Evolutionary conservation across 2,888 invertebrate genomes (phyloP).

Genomic region (Drosophila anomalata): DNA sequence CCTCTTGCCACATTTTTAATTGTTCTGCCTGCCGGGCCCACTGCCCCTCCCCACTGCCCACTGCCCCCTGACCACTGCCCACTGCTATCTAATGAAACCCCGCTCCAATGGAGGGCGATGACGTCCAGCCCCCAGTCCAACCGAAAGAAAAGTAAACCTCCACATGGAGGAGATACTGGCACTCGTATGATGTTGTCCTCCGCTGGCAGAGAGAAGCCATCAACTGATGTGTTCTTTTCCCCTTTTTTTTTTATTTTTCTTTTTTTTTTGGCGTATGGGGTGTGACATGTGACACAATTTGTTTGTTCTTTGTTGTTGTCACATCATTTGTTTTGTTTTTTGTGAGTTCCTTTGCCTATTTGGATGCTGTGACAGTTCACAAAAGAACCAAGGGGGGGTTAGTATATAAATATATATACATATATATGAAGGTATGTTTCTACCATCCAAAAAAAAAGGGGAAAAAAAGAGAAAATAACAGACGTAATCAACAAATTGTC

Average conservation of each 20-base stretch:
- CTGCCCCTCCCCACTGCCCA: not conserved
- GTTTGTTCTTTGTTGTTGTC: constrained; percentile 45
- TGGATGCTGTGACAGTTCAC: constrained; percentile 45
- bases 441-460: constrained; percentile 4
- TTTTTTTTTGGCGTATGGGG: constrained; percentile 36
- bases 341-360: constrained; percentile 34
- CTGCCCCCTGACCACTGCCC: no score
- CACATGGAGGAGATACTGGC: constrained; percentile 3
- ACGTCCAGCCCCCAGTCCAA: constrained; percentile 35
- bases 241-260: constrained; percentile 18
- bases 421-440: constrained; percentile 15
- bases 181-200: constrained; percentile 37
- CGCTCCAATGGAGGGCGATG: constrained; percentile 42
- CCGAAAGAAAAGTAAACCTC: constrained; percentile 12
- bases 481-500: constrained; percentile 41
- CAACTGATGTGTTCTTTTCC: constrained; percentile 41
- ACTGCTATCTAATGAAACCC: constrained; percentile 37
- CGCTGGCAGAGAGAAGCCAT: constrained; percentile 29
- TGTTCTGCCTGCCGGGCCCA: constrained; percentile 28
- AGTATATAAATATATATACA: constrained; percentile 1
- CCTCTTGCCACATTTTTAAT: constrained; percentile 42
- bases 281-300: constrained; percentile 56
- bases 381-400: constrained; percentile 9
- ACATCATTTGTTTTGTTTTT: constrained; percentile 20
- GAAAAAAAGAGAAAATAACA: constrained; percentile 7